Evolutionary conservation across 1,140 invertebrate species (phyloP).

Genomic region (Drosophila sulfurigaster): DNA sequence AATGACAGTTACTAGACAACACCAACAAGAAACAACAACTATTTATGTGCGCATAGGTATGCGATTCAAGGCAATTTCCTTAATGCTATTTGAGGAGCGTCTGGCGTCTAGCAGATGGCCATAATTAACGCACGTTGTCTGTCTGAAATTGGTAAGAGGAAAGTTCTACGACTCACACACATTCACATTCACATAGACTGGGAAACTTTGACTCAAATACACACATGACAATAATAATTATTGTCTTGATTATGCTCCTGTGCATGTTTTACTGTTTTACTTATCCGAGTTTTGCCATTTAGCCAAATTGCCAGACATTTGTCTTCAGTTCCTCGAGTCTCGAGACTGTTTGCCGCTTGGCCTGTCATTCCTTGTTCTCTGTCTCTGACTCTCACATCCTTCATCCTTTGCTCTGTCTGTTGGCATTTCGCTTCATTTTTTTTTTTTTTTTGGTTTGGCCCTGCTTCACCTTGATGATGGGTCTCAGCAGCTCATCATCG

Average conservation of each 20-base stretch:
- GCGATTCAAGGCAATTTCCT: conserved; percentile 74
- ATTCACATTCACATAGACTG: not conserved
- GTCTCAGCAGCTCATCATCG: conserved; percentile 33
- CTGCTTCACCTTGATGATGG: conserved; percentile 54
- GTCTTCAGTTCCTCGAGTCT: conserved; percentile 53
- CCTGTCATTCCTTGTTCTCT: conserved; percentile 31
- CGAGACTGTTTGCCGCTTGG: conserved; percentile 9
- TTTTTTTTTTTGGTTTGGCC: conserved; percentile 16
- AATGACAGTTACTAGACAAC: conserved; percentile 47
- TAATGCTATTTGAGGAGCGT: conserved; percentile 71
- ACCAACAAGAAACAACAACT: conserved; percentile 30
- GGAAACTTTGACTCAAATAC: conserved; percentile 64
- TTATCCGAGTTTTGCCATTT: conserved; percentile 76
- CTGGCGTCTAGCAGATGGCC: conserved; percentile 69
- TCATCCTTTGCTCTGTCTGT: conserved; percentile 20
- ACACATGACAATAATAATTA: conserved; percentile 84
- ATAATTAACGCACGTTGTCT: conserved; percentile 82
- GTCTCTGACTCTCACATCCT: conserved; percentile 5
- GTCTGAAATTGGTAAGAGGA: conserved; percentile 18
- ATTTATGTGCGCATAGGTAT: conserved; percentile 69
- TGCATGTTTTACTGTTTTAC: conserved; percentile 81
- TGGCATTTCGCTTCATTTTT: conserved; percentile 28
- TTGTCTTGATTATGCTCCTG: conserved; percentile 82
- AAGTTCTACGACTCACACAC: conserved; percentile 8
- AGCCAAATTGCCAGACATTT: conserved; percentile 83